phyloP scores from a whole-genome alignment of 2,113 vertebrate species.

The Thymallus thymallus region DNA sequence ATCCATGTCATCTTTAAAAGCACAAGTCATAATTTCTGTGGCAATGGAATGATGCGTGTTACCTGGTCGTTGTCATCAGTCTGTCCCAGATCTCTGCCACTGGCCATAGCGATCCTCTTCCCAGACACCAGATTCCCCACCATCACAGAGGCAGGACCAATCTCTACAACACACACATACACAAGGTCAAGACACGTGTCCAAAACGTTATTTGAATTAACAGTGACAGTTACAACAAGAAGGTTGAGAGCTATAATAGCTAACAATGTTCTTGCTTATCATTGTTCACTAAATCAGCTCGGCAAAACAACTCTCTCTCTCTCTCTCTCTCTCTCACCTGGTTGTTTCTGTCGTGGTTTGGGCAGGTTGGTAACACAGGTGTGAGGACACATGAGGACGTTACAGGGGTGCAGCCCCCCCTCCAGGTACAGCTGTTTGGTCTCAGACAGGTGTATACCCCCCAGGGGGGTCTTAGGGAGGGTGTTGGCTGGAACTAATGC shows the following conservation, averaged over 20 bases:
- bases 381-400: constrained; percentile 98
- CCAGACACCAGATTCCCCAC: constrained; percentile 92
- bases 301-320: not conserved
- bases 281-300: not conserved
- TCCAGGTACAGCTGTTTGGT: constrained; percentile 98
- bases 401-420: constrained; percentile 95
- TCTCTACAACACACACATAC: constrained; percentile 69
- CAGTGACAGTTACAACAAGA: too few relatives aligned
- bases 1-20: not conserved
- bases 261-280: too few relatives aligned
- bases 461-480: constrained; percentile 94
- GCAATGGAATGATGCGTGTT: constrained; percentile 60
- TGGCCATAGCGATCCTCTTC: constrained; percentile 90
- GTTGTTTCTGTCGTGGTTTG: constrained; percentile 96
- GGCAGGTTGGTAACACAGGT: constrained; percentile 98
- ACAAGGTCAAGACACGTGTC: too few relatives aligned
- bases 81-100: constrained; percentile 86
- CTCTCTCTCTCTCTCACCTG: constrained; percentile 75
- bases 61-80: constrained; percentile 92
- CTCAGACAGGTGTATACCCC: constrained; percentile 97
- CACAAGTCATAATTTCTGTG: not conserved
- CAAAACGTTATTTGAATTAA: too few relatives aligned
- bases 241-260: too few relatives aligned
- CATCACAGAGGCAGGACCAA: constrained; percentile 93
- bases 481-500: constrained; percentile 97